Evolutionary conservation across 1,140 invertebrate genomes (phyloP).

Genomic region (Platyscapa corneri): DNA sequence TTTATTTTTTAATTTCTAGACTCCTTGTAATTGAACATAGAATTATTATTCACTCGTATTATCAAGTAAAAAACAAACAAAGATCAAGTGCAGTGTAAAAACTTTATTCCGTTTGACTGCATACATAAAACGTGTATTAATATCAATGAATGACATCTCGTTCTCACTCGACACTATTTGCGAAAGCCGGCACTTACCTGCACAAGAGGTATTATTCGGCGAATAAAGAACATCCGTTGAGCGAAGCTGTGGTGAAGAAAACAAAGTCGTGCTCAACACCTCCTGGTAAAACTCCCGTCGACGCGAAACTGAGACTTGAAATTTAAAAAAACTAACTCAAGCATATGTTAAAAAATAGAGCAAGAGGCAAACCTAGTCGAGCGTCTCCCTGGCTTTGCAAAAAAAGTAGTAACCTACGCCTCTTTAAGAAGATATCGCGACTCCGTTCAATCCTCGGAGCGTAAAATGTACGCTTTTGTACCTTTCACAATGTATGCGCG

Average conservation of each 20-base stretch:
- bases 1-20: not conserved
- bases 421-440: not conserved
- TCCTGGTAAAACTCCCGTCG: not conserved
- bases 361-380: not conserved
- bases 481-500: not conserved
- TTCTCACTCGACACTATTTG: not conserved
- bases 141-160: no score
- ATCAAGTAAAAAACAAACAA: not conserved
- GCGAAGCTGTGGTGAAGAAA: not conserved
- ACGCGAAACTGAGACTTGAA: not conserved
- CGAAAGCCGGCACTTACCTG: not conserved
- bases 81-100: not conserved
- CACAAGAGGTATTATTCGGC: not conserved
- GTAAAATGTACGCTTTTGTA: not conserved
- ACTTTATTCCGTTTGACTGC: not conserved
- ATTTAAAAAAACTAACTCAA: not conserved
- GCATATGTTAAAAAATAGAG: not conserved
- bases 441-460: not conserved
- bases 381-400: not conserved
- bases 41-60: not conserved
- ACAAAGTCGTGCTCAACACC: not conserved
- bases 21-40: no score
- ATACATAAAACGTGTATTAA: not conserved
- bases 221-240: not conserved
- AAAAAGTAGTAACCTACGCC: not conserved